Evolutionary conservation across 2,113 vertebrate genomes (phyloP).

Genomic region (Polyodon spathula): DNA sequence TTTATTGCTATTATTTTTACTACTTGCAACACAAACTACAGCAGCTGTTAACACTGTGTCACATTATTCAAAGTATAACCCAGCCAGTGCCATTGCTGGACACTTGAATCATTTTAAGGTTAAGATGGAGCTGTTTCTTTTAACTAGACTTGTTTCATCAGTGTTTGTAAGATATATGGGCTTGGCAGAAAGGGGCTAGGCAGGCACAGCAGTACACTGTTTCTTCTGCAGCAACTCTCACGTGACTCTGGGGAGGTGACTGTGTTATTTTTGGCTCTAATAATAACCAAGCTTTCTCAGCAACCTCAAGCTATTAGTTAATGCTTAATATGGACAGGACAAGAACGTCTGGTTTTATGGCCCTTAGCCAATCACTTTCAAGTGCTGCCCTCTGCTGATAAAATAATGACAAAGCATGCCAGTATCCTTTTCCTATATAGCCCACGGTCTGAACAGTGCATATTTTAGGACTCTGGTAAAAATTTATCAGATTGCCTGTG

Average conservation of each 20-base stretch:
- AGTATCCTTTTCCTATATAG: too few relatives aligned
- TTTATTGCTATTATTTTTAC: too few relatives aligned
- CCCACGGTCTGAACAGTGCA: too few relatives aligned
- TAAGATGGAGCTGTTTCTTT: constrained; percentile 22
- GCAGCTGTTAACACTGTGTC: too few relatives aligned
- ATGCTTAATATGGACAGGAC: not conserved
- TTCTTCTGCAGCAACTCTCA: not conserved
- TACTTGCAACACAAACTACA: too few relatives aligned
- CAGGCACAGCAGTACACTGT: constrained; percentile 2
- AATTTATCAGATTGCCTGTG: too few relatives aligned
- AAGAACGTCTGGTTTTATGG: not conserved
- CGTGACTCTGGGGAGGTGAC: constrained; percentile 18
- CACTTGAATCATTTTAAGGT: too few relatives aligned
- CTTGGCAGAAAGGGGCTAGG: constrained; percentile 11
- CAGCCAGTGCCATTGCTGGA: too few relatives aligned
- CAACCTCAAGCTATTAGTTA: not conserved
- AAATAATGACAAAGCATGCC: too few relatives aligned
- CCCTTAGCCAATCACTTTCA: constrained; percentile 1
- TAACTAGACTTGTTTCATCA: constrained; percentile 28
- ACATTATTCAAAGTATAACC: too few relatives aligned
- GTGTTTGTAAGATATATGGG: constrained; percentile 27
- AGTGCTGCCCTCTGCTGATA: constrained; percentile 18
- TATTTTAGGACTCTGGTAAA: too few relatives aligned
- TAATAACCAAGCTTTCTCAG: not conserved
- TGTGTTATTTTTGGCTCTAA: constrained; percentile 14